A percentile compares a stretch with the other conserved stretches of the same genome.
These are phyloP conservation scores for Pseudonaja textilis DNA, from an alignment of 2,113 vertebrate species.

Conservation along the genomic window DNA sequence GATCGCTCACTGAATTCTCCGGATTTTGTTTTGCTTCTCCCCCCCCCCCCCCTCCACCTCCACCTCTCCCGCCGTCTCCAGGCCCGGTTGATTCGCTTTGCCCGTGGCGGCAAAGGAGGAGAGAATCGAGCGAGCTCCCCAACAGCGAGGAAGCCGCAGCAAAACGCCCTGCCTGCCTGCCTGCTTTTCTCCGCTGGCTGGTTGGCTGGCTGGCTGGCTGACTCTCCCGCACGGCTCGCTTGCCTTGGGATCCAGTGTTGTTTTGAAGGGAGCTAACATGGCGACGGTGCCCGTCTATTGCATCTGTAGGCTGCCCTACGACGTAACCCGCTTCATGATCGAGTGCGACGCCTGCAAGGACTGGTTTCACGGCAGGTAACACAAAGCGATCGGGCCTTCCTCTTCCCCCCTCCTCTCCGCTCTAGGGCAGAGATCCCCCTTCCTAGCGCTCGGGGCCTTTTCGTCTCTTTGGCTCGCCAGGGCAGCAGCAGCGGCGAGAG, in stretches of 20 bases:
- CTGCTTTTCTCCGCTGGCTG: neutral
- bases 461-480: constrained; percentile 18
- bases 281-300: constrained; percentile 98
- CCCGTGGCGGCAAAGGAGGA: constrained; percentile 15
- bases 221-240: constrained; percentile 24
- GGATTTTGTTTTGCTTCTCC: neutral
- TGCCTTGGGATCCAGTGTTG: constrained; percentile 70
- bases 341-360: constrained; percentile 96
- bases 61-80: constrained; percentile 23
- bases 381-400: constrained; percentile 44
- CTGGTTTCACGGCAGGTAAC: constrained; percentile 98
- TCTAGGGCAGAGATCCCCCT: constrained; percentile 28
- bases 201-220: neutral
- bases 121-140: constrained; percentile 24
- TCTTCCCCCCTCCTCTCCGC: neutral
- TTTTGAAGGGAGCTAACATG: constrained; percentile 90
- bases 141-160: constrained; percentile 56
- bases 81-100: constrained; percentile 17
- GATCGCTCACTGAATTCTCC: constrained; percentile 43
- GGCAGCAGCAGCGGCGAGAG: constrained; percentile 41
- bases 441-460: constrained; percentile 18
- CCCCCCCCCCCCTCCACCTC: neutral
- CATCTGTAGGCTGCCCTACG: constrained; percentile 97
- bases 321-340: constrained; percentile 98
- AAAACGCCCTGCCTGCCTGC: constrained; percentile 22